Evolutionary conservation across 2,888 invertebrate genomes (phyloP), one percentile per base, ranked within the genome.

Genomic region (Thymelicus acteon): DNA sequence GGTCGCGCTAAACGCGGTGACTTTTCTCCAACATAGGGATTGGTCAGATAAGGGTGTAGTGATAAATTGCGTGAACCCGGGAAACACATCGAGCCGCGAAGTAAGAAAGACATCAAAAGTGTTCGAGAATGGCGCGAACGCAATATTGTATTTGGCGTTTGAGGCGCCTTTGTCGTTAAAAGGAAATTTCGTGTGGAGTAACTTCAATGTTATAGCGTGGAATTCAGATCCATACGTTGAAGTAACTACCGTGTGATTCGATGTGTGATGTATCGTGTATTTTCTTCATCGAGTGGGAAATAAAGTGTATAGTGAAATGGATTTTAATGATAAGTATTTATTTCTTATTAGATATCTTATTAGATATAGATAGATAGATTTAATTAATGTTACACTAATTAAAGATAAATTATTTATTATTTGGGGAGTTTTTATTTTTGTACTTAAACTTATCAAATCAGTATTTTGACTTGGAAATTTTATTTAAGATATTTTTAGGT

Each of bases 1-100:
- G 89, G 96, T 97, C 0, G 96, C 96, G 0, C 88, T 97, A 0
- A 95, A 95, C 63, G 96, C 96, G 19, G 90, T 97, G 8, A 95
- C 96, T 0, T 92, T 95, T 69, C 89, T 97, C 40, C 97, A 97
- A 75, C 97, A 97, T 75, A 87, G 95, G 74, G 87, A 94, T 72
- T 95, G 92, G 93, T 78, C 82, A 3, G 81, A 85, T 10, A 87
- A 80, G 75, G 89, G 89, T 0, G 77, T 91, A 0, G 85, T 90
- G 6, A 92, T 93, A 68, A 92, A 92, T 74, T 93, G 93, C 75
- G 92, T 93, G 19, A 93, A 93, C 73, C 93, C 93, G 67, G 93
- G 93, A 0, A 90, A 83, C 67, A 72, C 90, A 0, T 80, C 81
- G 10, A 84, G 82, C 72, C 82, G 84, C n/a, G 92, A 90, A 72